Percentiles rank a stretch among this genome's conserved stretches.
Evolutionary conservation across 2,113 vertebrate genomes (phyloP).

Genomic region (Hypocryptadius cinnamomeus): DNA sequence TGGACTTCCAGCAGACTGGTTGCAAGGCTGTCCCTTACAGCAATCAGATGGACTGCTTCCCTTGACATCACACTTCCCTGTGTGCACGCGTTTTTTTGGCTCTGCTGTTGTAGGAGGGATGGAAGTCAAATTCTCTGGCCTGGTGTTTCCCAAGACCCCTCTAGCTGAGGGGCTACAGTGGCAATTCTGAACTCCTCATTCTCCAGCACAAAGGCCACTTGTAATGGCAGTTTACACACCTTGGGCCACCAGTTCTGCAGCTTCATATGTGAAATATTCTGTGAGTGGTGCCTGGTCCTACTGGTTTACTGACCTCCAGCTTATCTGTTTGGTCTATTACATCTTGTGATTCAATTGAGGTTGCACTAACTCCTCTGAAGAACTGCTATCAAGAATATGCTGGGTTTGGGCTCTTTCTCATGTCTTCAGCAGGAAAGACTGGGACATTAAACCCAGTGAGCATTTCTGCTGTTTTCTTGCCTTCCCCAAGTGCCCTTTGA

Average conservation of each 20-base stretch:
- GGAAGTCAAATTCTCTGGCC: background rate
- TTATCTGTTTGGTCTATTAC: background rate
- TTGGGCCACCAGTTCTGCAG: background rate
- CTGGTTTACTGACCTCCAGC: background rate
- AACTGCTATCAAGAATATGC: background rate
- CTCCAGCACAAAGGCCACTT: background rate
- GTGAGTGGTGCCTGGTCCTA: background rate
- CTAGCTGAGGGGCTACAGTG: background rate
- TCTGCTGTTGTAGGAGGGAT: background rate
- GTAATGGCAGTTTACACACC: background rate
- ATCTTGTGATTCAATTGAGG: background rate
- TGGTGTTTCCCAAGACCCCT: background rate
- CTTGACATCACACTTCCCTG: background rate
- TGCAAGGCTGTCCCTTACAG: background rate
- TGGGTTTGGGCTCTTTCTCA: background rate
- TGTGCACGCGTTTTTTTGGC: background rate
- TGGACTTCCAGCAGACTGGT: background rate
- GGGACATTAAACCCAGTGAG: background rate
- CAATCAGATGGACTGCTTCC: background rate
- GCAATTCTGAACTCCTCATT: background rate
- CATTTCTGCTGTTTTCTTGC: background rate
- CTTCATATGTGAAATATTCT: background rate
- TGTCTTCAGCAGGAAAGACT: background rate
- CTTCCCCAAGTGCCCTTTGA: background rate
- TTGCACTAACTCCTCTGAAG: background rate